phyloP scores from a whole-genome alignment of 1,140 invertebrate genomes.

The Helicoverpa zea region DNA sequence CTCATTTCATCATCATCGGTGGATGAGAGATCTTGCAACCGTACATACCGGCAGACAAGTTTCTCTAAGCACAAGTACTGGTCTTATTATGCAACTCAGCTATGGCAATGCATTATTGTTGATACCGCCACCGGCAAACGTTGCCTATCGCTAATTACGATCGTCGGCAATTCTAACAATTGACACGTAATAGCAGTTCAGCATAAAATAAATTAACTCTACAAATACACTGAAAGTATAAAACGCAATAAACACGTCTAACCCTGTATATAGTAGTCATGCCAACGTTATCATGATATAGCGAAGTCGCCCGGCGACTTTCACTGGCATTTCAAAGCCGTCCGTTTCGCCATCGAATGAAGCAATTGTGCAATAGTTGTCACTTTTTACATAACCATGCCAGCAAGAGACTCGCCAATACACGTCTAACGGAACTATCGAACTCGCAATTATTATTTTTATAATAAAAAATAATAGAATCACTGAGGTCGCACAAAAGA shows the following conservation, averaged over 20 bases:
- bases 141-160: constrained; percentile 13
- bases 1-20: not conserved
- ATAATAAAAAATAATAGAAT: not conserved
- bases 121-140: not conserved
- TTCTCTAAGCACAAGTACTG: not conserved
- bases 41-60: not conserved
- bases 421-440: constrained; percentile 49
- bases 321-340: constrained; percentile 82
- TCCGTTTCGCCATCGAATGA: constrained; percentile 84
- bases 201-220: constrained; percentile 11
- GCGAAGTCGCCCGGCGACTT: constrained; percentile 84
- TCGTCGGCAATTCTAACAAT: not conserved
- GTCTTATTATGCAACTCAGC: not conserved
- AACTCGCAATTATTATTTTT: not conserved
- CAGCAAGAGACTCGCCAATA: constrained; percentile 55
- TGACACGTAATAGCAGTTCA: constrained; percentile 14
- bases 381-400: constrained; percentile 83
- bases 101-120: not conserved
- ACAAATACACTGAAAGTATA: constrained; percentile 21
- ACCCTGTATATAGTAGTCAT: constrained; percentile 58
- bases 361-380: constrained; percentile 84
- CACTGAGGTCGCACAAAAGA: no score
- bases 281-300: constrained; percentile 68
- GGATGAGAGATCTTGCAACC: not conserved
- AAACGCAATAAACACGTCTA: constrained; percentile 36